Percentiles rank a stretch among this genome's conserved stretches.
phyloP scores from a whole-genome alignment of 2,888 invertebrate genomes.

The Pollenia griseotomentosa region DNA sequence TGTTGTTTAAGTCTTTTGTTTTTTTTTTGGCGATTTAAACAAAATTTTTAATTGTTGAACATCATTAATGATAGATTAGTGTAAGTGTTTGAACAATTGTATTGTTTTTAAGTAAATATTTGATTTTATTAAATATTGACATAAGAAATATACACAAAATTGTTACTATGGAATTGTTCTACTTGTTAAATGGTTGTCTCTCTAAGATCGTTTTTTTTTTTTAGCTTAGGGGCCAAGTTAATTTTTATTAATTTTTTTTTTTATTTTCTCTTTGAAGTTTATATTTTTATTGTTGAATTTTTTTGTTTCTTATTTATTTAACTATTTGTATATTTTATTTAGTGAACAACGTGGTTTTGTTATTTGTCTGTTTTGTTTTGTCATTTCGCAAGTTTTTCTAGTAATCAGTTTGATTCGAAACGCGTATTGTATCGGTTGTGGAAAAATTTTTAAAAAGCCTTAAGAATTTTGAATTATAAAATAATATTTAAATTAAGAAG shows the following conservation, averaged over 20 bases:
- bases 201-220: conserved; percentile 38
- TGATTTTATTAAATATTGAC: no score
- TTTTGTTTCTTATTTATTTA: conserved; percentile 21
- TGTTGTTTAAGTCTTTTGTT: conserved; percentile 68
- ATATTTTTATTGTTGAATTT: conserved; percentile 33
- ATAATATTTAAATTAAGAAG: background rate
- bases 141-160: no score
- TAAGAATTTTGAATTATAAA: conserved; percentile 31
- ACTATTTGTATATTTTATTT: conserved; percentile 35
- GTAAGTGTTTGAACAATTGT: no score
- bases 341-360: conserved; percentile 49
- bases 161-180: background rate
- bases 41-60: background rate
- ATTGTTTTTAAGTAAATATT: no score
- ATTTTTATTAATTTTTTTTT: conserved; percentile 17
- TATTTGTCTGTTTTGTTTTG: conserved; percentile 60
- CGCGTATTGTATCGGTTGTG: conserved; percentile 72
- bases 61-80: no score
- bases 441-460: conserved; percentile 32
- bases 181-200: background rate
- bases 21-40: conserved; percentile 17
- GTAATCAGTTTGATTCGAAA: conserved; percentile 72
- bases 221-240: conserved; percentile 46
- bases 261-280: conserved; percentile 38
- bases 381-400: conserved; percentile 58